These are phyloP conservation scores for Nomada lathburiana DNA, from an alignment of 2,888 invertebrate species.

Conservation along the genomic window DNA sequence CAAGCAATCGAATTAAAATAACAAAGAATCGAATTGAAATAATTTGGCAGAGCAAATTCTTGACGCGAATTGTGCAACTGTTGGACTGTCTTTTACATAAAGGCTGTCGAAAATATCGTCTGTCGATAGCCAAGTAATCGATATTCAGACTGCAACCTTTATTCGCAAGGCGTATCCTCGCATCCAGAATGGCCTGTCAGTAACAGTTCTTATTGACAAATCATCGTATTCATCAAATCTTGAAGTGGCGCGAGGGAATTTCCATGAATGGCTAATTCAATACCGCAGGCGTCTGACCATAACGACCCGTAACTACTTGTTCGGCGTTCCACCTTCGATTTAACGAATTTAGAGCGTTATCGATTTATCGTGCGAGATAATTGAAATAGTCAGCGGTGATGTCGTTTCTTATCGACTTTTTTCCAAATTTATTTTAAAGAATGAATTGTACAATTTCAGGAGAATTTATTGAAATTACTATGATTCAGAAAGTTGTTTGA, in stretches of 20 bases:
- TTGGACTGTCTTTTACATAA: slow-evolving; percentile 2
- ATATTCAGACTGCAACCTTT: slow-evolving; percentile 38
- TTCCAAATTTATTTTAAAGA: neutral
- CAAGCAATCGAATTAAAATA: neutral
- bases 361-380: neutral
- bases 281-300: slow-evolving; percentile 39
- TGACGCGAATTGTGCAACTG: slow-evolving; percentile 1
- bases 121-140: slow-evolving; percentile 25
- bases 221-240: slow-evolving; percentile 36
- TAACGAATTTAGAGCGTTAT: neutral
- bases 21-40: neutral
- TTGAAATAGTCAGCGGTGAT: neutral
- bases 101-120: slow-evolving; percentile 30
- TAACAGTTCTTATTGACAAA: slow-evolving; percentile 45
- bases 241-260: slow-evolving; percentile 15
- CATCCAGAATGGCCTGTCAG: slow-evolving; percentile 23
- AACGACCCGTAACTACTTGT: slow-evolving; percentile 41
- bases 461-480: too few relatives aligned
- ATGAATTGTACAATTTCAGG: too few relatives aligned
- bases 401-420: neutral
- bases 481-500: too few relatives aligned
- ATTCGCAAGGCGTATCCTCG: slow-evolving; percentile 30
- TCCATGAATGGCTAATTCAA: slow-evolving; percentile 47
- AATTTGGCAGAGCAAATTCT: neutral
- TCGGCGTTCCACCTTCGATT: neutral